Evolutionary conservation across 2,888 invertebrate genomes (phyloP), one percentile per base, ranked within the genome.

Genomic region (Argyresthia albistria): DNA sequence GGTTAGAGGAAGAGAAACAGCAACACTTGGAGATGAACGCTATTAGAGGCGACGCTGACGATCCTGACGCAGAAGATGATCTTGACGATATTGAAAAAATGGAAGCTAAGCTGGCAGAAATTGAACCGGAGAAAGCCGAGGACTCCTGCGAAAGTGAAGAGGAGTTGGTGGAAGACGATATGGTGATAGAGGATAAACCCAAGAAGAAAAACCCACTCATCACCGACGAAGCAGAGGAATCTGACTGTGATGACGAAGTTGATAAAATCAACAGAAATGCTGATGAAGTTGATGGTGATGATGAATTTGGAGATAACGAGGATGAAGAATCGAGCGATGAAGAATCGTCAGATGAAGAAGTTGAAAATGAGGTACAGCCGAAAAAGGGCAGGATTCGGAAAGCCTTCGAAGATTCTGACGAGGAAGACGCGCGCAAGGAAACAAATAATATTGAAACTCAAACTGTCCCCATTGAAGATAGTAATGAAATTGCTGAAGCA

Each of bases 161-260:
- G 53, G 88, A 89, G 57, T 80, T 84, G 46, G 70, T 67, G 53
- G 81, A 80, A 58, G 62, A 73, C 56, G 79, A 83, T 57, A 62
- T 72, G 51, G 67, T 70, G 42, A 67, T 75, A n/a, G 70, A 68
- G 58, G 78, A 81, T 53, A 83, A 83, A 51, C 76, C 79, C 9
- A 75, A 72, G 52, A 82, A 81, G 57, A 69, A 67, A 35, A 86
- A 84, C 54, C 72, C 77, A 35, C 73, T 84, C 69, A 58, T 87
- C 53, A 80, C 81, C 53, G 82, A 88, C 55, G 89, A 89, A 60
- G 90, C 90, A 46, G 87, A 87, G 57, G 88, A 83, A 60, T 80
- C 88, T 7, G 82, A 86, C 47, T 73, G 75, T 55, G 82, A 81
- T 47, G 71, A 78, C 54, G 69, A 69, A 36, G 64, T 69, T 50